Conservation (phyloP, 2,888 invertebrate genomes). For the Patella ulyssiponensis region DNA sequence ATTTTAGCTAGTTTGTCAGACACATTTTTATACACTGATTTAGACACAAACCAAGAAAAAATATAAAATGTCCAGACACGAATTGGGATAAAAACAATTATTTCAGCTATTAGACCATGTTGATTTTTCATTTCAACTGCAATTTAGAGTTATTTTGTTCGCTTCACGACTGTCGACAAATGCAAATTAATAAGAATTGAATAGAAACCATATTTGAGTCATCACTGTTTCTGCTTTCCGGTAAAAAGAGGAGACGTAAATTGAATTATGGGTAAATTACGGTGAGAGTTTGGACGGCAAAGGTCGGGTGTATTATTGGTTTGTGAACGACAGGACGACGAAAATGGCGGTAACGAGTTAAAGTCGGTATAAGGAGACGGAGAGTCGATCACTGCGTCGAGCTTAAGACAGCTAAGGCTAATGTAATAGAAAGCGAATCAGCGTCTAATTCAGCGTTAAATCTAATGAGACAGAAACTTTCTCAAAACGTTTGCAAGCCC, state of each 20-base stretch:
- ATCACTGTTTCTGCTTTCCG: constrained; percentile 11
- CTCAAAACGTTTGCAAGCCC: constrained; percentile 11
- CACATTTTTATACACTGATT: no score
- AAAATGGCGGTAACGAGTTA: neutral
- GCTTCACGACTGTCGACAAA: neutral
- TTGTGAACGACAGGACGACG: neutral
- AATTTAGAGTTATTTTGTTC: no score
- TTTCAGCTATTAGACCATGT: no score
- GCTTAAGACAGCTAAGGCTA: neutral
- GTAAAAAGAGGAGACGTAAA: neutral
- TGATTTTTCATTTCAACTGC: no score
- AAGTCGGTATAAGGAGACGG: no score
- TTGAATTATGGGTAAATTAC: constrained; percentile 7
- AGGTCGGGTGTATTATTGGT: neutral
- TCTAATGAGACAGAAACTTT: constrained; percentile 9
- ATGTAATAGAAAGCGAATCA: constrained; percentile 3
- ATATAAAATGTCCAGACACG: no score
- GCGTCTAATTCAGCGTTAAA: constrained; percentile 9
- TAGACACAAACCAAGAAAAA: no score
- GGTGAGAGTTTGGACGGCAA: neutral
- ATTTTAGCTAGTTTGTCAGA: no score
- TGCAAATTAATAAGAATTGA: constrained; percentile 2
- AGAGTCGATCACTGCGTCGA: neutral
- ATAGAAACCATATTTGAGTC: constrained; percentile 7
- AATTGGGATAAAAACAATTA: no score